Evolutionary conservation across 1,140 invertebrate genomes (phyloP), one percentile per base, ranked within the genome.

Genomic region (Pantala flavescens): DNA sequence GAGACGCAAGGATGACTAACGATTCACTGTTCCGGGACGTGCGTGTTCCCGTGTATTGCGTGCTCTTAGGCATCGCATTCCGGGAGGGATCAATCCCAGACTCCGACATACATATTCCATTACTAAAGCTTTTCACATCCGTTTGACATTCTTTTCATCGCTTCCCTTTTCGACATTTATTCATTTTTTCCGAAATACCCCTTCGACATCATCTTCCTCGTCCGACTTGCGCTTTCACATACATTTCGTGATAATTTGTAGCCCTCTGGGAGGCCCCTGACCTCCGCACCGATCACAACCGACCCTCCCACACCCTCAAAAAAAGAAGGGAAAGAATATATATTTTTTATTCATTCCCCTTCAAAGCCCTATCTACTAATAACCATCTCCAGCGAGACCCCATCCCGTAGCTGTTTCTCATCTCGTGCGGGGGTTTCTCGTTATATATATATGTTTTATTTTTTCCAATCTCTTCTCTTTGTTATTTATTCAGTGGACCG

Each of bases 61-160:
- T 36, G 28, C 28, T 36, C 28, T 2, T 5, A 36, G 28, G 28
- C 9, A 36, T 36, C 28, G 9, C 28, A 36, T 36, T 36, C 28
- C 28, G 2, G 9, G 9, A 36, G 28, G 28, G 28, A 9, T 36
- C 28, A 9, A 36, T 36, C 3, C 28, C 3, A 36, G 28, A 36
- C 49, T 63, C 28, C 49, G 49, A 63, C 49, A 63, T 63, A 16
- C 49, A 63, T 63, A 63, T 63, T 63, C 49, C 49, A 63, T 63
- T 63, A 63, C 49, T 12, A n/a, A n/a, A n/a, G 5, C 12, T 21
- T 12, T 7, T 21, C 49, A 63, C 49, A 3, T 63, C 49, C 49
- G 5, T 63, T 21, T 63, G 1, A 7, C 49, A 14, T 7, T 21
- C 3, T 3, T 21, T 63, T 21, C 49, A 3, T 3, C 3, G 3